phyloP scores from a whole-genome alignment of 2,888 invertebrate genomes.

The Panorpa germanica region DNA sequence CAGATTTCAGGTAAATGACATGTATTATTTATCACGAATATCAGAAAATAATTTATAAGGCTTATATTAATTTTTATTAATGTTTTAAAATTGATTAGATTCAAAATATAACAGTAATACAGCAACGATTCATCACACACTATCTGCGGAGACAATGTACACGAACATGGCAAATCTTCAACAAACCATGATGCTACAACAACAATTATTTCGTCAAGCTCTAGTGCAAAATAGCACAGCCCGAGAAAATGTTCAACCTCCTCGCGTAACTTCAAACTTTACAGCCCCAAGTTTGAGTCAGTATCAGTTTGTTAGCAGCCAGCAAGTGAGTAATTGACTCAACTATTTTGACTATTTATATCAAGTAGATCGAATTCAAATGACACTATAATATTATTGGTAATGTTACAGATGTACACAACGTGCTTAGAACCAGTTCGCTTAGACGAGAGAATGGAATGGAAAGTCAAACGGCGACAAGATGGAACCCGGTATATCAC shows the following conservation, averaged over 20 bases:
- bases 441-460: constrained; percentile 35
- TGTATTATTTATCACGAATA: no score
- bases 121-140: not conserved
- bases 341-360: no score
- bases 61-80: no score
- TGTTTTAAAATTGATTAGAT: no score
- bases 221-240: constrained; percentile 21
- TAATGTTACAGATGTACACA: no score
- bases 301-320: constrained; percentile 36
- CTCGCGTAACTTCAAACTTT: constrained; percentile 21
- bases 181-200: constrained; percentile 47
- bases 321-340: constrained; percentile 28
- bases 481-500: constrained; percentile 64
- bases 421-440: no score
- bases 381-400: no score
- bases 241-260: no score
- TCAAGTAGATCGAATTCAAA: no score
- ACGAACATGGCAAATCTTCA: constrained; percentile 47
- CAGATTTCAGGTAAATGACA: no score
- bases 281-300: constrained; percentile 35
- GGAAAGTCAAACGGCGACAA: constrained; percentile 58
- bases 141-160: constrained; percentile 43
- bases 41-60: no score
- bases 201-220: constrained; percentile 37
- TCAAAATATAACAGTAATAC: no score